Base-by-base conservation (phyloP, 2,797 vertebrate genomes). In the Enteromius radiatus region DNA sequence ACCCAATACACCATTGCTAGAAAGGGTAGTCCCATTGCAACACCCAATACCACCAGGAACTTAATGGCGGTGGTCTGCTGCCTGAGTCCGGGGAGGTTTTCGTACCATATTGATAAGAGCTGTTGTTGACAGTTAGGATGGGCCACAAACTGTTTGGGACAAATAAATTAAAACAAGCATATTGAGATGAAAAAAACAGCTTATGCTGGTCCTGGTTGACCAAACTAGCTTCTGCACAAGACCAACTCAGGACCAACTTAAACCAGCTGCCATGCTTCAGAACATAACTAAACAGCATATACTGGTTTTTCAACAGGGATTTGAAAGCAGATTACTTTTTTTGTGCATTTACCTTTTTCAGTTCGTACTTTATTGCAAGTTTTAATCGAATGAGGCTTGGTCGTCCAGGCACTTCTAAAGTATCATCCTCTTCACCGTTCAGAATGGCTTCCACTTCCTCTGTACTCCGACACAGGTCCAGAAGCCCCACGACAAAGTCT, bases 71-170 rank as follows among this genome's bases (percentile, higher is more conserved):
- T 98, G 12, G 97, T 98, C 92, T 99, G 98, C 87, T 99, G 98
- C 84, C 98, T 93, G 87, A 99, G 92, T 26, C 96, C 97, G 0
- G 98, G 96, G 17, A 99, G 88, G 81, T 97, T 98, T 92, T 99
- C 98, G 1, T 99, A 99, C 98, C 98, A 99, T 87, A 99, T 99
- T 23, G 97, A 97, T 1, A 99, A 95, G 77, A 99, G 96, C 76
- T 99, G 98, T 86, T 99, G 98, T 84, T 99, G 98, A 90, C 98
- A 99, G 92, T 99, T 99, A 7, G 98, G 98, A 91, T 99, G 98
- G 76, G 98, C 98, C 84, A 99, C 98, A 89, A 99, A 99, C 98
- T 99, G 85, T 76, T 84, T 43, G 49, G 52, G 84, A 68, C n/a
- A 80, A 47, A 79, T 43, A 28, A 7, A 33, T 33, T 3, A 63